Base-by-base conservation (phyloP, 2,888 invertebrate genomes). In the Ariolimax columbianus region DNA sequence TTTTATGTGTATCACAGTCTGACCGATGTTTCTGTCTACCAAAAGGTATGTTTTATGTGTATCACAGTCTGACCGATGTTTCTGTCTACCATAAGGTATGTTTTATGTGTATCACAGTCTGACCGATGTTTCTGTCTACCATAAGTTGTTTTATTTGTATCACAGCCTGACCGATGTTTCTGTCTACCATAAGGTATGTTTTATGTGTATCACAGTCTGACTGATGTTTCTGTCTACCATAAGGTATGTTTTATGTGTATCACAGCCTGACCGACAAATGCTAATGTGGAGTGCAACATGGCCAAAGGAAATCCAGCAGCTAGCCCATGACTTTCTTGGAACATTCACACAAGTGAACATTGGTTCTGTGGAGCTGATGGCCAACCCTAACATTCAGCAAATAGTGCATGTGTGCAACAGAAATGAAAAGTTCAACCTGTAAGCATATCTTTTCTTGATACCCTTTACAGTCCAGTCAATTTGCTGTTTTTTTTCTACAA, bases 251-350 rank as follows among this genome's bases (percentile, higher is more conserved):
- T n/a, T n/a, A n/a, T n/a, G n/a, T 72, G 23, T 86, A 14, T 89
- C 90, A 3, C 87, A 95, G 94, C 97, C 98, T 68, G 97, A 99
- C 94, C 95, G 98, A 88, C 98, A 98, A 94, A 97, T 97, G 0
- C 95, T 99, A 70, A 99, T 99, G 99, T 99, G 99, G 98, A 98
- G 98, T 59, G 99, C 99, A 0, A 99, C 99, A 0, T 99, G 99
- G 99, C 99, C 99, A 0, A 98, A 98, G 92, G 99, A 99, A 95
- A 99, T 99, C 2, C 96, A 97, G 89, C 96, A 97, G 89, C 95
- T 99, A 85, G 99, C 99, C 0, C 97, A 98, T 92, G 99, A 99
- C 94, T 99, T 99, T 94, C 96, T 99, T n/a, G 96, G 96, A 83
- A 97, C 99, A 93, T 98, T 98, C 94, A 96, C 98, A 89, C 99